A percentile compares a stretch with the other conserved stretches of the same genome.
These are phyloP conservation scores for Gymnoscelis rufifasciata DNA, from an alignment of 2,888 invertebrate genomes.

Conservation along the genomic window DNA sequence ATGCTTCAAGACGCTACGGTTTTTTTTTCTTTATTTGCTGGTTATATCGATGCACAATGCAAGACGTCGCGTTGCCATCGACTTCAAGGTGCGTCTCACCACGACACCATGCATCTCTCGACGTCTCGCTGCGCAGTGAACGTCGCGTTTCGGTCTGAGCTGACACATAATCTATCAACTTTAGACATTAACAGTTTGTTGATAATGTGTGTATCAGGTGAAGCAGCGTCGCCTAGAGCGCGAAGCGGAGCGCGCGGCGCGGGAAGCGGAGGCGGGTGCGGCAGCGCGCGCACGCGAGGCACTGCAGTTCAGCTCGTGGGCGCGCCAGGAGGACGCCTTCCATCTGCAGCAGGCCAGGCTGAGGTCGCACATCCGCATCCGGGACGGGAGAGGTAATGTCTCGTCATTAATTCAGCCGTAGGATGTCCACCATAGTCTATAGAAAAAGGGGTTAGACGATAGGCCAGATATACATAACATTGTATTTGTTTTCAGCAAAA, in stretches of 20 bases:
- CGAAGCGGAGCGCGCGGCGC: slow-evolving; percentile 91
- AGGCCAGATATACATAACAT: background rate
- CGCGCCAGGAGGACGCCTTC: slow-evolving; percentile 97
- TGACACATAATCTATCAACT: too few relatives aligned
- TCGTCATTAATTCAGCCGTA: too few relatives aligned
- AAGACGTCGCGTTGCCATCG: too few relatives aligned
- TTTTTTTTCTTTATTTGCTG: too few relatives aligned
- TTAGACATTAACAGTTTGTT: background rate
- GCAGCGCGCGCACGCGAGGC: slow-evolving; percentile 90
- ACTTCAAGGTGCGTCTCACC: too few relatives aligned
- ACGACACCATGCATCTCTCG: too few relatives aligned
- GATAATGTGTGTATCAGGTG: slow-evolving; percentile 64
- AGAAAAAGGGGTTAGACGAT: too few relatives aligned
- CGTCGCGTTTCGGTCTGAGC: too few relatives aligned
- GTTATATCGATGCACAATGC: too few relatives aligned
- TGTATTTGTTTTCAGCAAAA: slow-evolving; percentile 82
- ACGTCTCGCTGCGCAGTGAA: too few relatives aligned
- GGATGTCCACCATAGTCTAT: too few relatives aligned
- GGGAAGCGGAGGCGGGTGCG: slow-evolving; percentile 86
- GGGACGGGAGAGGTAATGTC: slow-evolving; percentile 93
- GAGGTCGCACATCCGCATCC: slow-evolving; percentile 95
- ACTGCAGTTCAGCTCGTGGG: slow-evolving; percentile 96
- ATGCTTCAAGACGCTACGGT: too few relatives aligned
- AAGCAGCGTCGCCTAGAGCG: slow-evolving; percentile 94
- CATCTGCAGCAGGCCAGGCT: slow-evolving; percentile 97